Conservation (phyloP, 2,888 invertebrate species). For the Trimorus sp. region DNA sequence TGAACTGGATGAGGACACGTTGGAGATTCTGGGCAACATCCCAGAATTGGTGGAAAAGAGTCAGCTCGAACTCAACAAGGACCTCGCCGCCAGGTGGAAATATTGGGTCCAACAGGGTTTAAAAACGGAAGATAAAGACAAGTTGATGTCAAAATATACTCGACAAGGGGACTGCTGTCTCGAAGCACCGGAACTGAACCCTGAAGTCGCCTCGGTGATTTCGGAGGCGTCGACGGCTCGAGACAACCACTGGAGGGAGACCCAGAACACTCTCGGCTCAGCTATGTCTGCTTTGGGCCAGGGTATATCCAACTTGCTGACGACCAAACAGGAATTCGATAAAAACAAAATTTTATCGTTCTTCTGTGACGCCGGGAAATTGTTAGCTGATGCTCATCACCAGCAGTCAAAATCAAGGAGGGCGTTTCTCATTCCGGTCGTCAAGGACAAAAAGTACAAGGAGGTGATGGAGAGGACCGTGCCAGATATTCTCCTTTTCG, state of each 20-base stretch:
- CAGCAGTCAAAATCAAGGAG: slow-evolving; percentile 9
- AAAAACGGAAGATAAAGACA: slow-evolving; percentile 9
- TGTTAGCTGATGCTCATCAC: slow-evolving; percentile 1
- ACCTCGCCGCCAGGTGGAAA: background rate
- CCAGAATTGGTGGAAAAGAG: background rate
- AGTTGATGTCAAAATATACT: background rate
- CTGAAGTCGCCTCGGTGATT: background rate
- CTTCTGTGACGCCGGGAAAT: slow-evolving; percentile 12
- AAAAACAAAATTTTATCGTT: background rate
- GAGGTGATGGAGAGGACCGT: slow-evolving; percentile 9
- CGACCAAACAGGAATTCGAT: background rate
- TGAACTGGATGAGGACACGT: background rate
- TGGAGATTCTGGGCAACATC: background rate
- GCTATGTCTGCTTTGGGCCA: slow-evolving; percentile 13
- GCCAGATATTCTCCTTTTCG: slow-evolving; percentile 18
- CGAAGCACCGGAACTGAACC: slow-evolving; percentile 1
- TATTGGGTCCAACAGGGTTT: slow-evolving; percentile 4
- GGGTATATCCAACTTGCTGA: background rate
- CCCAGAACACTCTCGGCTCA: background rate
- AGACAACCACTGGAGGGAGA: too few relatives aligned
- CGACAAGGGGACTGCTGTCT: slow-evolving; percentile 9
- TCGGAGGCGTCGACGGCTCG: too few relatives aligned
- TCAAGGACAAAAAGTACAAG: slow-evolving; percentile 18
- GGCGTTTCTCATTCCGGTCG: slow-evolving; percentile 20
- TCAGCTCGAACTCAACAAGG: background rate